Percentiles rank a stretch among this genome's conserved stretches.
phyloP scores from a whole-genome alignment of 2,888 invertebrate genomes.

The Lycaena phlaeas region DNA sequence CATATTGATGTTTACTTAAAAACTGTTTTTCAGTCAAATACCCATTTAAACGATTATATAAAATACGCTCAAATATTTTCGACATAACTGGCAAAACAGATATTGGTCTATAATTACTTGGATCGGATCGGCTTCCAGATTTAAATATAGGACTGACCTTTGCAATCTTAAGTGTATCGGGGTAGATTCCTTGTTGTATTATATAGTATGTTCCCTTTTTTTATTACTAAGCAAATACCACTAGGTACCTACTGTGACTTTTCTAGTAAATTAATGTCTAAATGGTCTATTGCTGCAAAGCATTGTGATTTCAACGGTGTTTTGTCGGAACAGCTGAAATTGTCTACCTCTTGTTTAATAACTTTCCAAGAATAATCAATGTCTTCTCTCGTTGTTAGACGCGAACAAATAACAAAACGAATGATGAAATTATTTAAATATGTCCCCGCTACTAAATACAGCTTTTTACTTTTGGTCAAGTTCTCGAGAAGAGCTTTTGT shows the following conservation, averaged over 20 bases:
- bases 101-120: no score
- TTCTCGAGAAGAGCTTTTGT: slow-evolving; percentile 81
- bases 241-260: slow-evolving; percentile 43
- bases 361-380: slow-evolving; percentile 81
- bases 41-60: no score
- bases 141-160: no score
- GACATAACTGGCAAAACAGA: no score
- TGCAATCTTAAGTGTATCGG: no score
- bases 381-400: slow-evolving; percentile 79
- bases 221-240: no score
- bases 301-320: slow-evolving; percentile 31
- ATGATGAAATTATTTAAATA: slow-evolving; percentile 79
- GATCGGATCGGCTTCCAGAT: no score
- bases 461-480: slow-evolving; percentile 81
- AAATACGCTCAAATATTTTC: no score
- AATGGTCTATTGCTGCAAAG: slow-evolving; percentile 38
- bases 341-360: slow-evolving; percentile 72
- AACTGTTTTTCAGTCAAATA: no score
- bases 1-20: no score
- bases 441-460: slow-evolving; percentile 87
- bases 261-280: slow-evolving; percentile 42
- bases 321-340: slow-evolving; percentile 34
- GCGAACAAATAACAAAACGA: slow-evolving; percentile 87
- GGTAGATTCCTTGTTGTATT: no score
- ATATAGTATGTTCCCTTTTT: no score